A percentile compares a stretch with the other conserved stretches of the same genome.
Conservation (phyloP, 1,140 invertebrate species). For the Aphelenchoides avenae region DNA sequence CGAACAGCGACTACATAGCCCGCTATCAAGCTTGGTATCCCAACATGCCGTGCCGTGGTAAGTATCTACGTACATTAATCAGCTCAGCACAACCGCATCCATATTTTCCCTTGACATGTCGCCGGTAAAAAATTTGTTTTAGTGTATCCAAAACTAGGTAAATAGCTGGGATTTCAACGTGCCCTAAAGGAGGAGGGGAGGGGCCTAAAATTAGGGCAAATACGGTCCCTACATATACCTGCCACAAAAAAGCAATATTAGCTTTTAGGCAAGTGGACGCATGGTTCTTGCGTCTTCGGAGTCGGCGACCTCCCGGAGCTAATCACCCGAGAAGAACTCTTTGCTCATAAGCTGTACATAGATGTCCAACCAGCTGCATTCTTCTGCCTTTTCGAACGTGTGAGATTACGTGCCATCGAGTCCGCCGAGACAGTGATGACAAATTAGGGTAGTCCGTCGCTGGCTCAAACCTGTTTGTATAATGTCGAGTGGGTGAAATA, state of each 20-base stretch:
- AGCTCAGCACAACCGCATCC: background rate
- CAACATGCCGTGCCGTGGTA: too few relatives aligned
- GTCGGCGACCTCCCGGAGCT: conserved; percentile 3
- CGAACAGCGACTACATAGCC: too few relatives aligned
- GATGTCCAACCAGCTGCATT: conserved; percentile 20
- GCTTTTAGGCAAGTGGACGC: conserved; percentile 11
- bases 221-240: conserved; percentile 1
- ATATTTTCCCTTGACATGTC: background rate
- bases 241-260: background rate
- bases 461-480: too few relatives aligned
- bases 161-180: too few relatives aligned
- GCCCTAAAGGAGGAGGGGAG: conserved; percentile 9
- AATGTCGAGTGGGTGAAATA: too few relatives aligned
- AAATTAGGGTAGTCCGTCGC: too few relatives aligned
- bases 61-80: conserved; percentile 11
- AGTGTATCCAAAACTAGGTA: conserved; percentile 3
- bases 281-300: conserved; percentile 17
- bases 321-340: conserved; percentile 12
- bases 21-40: too few relatives aligned
- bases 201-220: conserved; percentile 11
- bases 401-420: conserved; percentile 13
- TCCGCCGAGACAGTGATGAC: background rate
- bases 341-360: conserved; percentile 17
- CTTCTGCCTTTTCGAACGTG: conserved; percentile 15
- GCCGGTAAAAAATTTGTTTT: conserved; percentile 11